A percentile compares a stretch with the other conserved stretches of the same genome.
Conservation (phyloP, 2,888 invertebrate species). For the Cheilosia vulpina region DNA sequence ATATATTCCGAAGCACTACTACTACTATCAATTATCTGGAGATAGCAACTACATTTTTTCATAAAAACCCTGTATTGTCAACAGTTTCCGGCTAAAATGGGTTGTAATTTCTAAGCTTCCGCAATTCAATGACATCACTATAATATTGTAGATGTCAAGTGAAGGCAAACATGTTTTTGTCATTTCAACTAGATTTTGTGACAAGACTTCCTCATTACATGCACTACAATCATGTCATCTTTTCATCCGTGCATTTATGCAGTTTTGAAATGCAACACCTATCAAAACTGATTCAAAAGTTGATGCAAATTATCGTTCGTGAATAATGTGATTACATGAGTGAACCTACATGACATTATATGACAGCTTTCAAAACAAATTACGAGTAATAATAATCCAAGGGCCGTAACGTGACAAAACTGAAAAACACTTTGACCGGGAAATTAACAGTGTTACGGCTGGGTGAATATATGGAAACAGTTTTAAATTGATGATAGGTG, state of each 20-base stretch:
- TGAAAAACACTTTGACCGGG: not conserved
- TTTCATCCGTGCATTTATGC: conserved; percentile 23
- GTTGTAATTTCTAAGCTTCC: too few species aligned
- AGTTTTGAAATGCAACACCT: not conserved
- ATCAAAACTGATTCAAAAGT: conserved; percentile 1
- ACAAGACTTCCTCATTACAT: not conserved
- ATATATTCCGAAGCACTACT: too few species aligned
- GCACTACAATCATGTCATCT: not conserved
- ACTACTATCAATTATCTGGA: too few species aligned
- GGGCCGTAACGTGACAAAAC: too few species aligned
- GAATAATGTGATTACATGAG: not conserved
- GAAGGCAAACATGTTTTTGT: too few species aligned
- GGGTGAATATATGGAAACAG: conserved; percentile 21
- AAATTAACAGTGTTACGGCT: not conserved
- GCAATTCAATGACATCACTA: too few species aligned
- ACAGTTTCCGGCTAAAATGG: too few species aligned
- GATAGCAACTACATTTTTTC: too few species aligned
- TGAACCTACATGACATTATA: not conserved
- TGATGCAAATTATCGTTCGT: not conserved
- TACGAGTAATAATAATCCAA: too few species aligned
- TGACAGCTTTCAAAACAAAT: not conserved
- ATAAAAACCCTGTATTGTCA: too few species aligned
- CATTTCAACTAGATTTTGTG: not conserved
- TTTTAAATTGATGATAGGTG: conserved; percentile 7
- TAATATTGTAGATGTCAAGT: too few species aligned